phyloP scores from a whole-genome alignment of 2,113 vertebrate species.

The Anarrhichthys ocellatus region DNA sequence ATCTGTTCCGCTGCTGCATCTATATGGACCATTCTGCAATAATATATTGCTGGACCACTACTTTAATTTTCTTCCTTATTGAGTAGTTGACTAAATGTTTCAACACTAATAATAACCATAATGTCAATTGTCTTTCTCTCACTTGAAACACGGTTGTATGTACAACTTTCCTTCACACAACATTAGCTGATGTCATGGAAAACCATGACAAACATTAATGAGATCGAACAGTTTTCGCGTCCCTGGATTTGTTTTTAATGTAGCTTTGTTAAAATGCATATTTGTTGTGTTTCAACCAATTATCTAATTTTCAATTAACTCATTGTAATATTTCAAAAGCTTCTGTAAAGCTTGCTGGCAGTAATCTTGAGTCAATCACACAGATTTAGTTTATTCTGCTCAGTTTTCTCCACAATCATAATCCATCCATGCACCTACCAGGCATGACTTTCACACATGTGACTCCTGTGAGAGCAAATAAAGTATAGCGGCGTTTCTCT shows the following conservation, averaged over 20 bases:
- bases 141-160: not conserved
- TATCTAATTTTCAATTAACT: not conserved
- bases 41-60: not conserved
- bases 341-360: not conserved
- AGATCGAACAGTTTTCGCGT: not conserved
- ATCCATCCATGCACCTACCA: constrained; percentile 14
- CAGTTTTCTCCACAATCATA: constrained; percentile 2
- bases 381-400: constrained; percentile 18
- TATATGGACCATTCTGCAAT: not conserved
- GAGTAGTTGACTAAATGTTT: not conserved
- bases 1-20: not conserved
- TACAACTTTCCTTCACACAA: too few species aligned
- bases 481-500: constrained; percentile 54
- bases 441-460: constrained; percentile 11
- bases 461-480: constrained; percentile 39
- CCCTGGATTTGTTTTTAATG: not conserved
- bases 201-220: not conserved
- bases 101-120: not conserved
- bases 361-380: constrained; percentile 5
- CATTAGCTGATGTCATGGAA: not conserved
- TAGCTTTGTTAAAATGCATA: not conserved
- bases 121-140: not conserved
- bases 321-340: not conserved
- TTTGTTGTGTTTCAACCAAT: not conserved
- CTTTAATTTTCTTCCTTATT: not conserved